A percentile compares a stretch with the other conserved stretches of the same genome.
Evolutionary conservation across 2,113 vertebrate genomes (phyloP).

Genomic region (Tinamus guttatus): DNA sequence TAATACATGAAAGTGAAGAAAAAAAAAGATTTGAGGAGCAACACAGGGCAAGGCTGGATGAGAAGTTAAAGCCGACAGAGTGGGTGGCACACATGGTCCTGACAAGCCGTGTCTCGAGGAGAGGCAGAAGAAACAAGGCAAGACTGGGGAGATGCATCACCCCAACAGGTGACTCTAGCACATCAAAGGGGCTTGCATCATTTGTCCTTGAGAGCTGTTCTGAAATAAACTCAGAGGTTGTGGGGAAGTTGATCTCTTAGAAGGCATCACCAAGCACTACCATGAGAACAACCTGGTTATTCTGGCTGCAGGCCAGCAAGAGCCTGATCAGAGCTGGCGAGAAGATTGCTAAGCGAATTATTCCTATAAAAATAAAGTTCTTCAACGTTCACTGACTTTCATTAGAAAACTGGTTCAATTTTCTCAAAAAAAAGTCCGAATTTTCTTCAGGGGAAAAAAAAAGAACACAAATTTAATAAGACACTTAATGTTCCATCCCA

Average conservation of each 20-base stretch:
- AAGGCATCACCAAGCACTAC: neutral
- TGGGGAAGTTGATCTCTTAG: neutral
- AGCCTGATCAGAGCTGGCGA: neutral
- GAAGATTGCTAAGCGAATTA: neutral
- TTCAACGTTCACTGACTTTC: neutral
- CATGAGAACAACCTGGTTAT: neutral
- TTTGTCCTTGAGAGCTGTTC: neutral
- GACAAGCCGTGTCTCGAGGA: rapidly evolving
- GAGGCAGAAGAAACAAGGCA: neutral
- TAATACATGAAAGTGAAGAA: neutral
- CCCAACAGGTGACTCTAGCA: neutral
- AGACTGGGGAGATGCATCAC: neutral
- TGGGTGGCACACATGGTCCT: neutral
- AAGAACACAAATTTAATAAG: neutral
- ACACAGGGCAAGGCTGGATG: neutral
- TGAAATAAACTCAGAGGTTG: neutral
- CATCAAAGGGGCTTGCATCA: neutral
- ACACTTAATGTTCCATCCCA: neutral
- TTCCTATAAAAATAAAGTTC: neutral
- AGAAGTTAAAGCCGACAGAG: neutral
- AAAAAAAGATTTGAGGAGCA: neutral
- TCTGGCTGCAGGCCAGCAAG: neutral
- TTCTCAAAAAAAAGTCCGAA: neutral
- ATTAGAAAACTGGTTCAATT: neutral
- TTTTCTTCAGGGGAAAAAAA: neutral